These are phyloP conservation scores for Cataglyphis altisquamis DNA, from an alignment of 2,888 invertebrate genomes.

Conservation along the genomic window DNA sequence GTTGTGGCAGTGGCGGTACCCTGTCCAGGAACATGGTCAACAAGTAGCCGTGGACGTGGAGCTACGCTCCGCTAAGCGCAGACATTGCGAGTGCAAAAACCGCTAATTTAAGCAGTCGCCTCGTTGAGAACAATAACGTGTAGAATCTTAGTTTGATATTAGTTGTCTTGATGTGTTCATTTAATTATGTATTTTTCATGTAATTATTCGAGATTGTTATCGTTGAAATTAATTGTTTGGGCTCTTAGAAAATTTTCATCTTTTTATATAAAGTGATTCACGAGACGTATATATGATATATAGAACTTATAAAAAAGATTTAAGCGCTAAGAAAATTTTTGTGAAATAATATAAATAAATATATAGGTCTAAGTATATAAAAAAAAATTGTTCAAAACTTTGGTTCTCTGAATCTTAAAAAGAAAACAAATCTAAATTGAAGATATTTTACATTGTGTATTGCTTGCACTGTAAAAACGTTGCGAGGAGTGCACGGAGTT, in stretches of 20 bases:
- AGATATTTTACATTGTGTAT: neutral
- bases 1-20: slow-evolving; percentile 57
- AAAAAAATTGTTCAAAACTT: neutral
- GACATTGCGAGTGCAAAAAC: slow-evolving; percentile 72
- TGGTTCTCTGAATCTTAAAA: neutral
- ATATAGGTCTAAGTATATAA: neutral
- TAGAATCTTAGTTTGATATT: neutral
- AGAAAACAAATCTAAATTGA: neutral
- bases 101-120: slow-evolving; percentile 70
- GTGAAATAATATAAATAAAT: neutral
- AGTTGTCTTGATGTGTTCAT: slow-evolving; percentile 18
- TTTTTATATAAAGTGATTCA: neutral
- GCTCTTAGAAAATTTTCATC: neutral
- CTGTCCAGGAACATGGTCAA: slow-evolving; percentile 77
- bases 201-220: slow-evolving; percentile 14
- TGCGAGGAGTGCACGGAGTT: neutral
- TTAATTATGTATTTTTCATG: neutral
- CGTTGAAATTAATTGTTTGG: neutral
- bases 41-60: slow-evolving; percentile 77
- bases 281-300: neutral
- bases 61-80: slow-evolving; percentile 72
- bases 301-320: neutral
- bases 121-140: slow-evolving; percentile 61
- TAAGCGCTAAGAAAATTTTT: neutral
- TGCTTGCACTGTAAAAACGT: neutral